A percentile compares a stretch with the other conserved stretches of the same genome.
Evolutionary conservation across 2,888 invertebrate genomes (phyloP).

Genomic region (Ormyrus nitidulus): DNA sequence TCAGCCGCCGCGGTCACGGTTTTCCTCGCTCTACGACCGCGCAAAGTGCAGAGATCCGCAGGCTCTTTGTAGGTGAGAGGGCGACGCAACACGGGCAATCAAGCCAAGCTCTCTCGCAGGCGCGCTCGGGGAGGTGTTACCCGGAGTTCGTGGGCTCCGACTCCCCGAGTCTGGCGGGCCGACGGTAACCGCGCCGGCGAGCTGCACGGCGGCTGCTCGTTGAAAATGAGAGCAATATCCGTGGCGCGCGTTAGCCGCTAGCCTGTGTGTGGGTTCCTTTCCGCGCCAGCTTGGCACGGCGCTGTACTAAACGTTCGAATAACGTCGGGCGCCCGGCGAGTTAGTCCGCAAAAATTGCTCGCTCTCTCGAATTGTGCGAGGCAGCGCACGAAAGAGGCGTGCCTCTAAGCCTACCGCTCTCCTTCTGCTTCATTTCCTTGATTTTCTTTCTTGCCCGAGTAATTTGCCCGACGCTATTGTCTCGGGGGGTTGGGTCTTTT

Average conservation of each 20-base stretch:
- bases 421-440: not conserved
- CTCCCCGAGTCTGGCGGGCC: not conserved
- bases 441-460: not conserved
- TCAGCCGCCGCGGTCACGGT: too few species aligned
- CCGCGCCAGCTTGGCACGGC: constrained; percentile 2
- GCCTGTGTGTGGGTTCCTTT: constrained; percentile 10
- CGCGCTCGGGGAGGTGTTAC: not conserved
- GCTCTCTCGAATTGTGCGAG: constrained; percentile 11
- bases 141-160: not conserved
- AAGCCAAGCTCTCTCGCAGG: too few species aligned
- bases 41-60: not conserved
- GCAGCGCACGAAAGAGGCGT: constrained; percentile 17
- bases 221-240: constrained; percentile 47
- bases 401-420: not conserved
- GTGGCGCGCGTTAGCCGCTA: not conserved
- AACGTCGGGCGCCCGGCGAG: constrained; percentile 31
- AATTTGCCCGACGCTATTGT: too few species aligned
- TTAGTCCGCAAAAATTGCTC: constrained; percentile 28
- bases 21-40: not conserved
- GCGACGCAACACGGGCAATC: not conserved
- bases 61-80: not conserved
- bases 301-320: constrained; percentile 46
- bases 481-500: too few species aligned
- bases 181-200: not conserved
- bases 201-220: constrained; percentile 1